phyloP scores from a whole-genome alignment of 2,888 invertebrate genomes.

The Drosophila acutilabella region DNA sequence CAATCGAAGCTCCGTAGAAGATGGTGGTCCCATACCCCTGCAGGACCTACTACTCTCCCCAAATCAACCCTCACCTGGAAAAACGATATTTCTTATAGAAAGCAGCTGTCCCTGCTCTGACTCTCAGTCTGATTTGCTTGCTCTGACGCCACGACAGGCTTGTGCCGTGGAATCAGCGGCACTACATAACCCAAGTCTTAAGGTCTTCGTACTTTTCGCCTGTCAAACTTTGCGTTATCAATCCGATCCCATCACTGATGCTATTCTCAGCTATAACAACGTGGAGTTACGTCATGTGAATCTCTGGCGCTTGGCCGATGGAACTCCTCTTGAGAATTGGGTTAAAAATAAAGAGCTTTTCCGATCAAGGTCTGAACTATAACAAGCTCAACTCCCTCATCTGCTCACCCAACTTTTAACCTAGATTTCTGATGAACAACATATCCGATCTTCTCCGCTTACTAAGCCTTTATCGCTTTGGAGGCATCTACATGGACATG shows the following conservation, averaged over 20 bases:
- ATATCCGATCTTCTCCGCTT: slow-evolving; percentile 11
- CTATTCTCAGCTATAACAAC: slow-evolving; percentile 8
- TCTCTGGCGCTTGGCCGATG: slow-evolving; percentile 6
- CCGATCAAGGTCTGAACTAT: neutral
- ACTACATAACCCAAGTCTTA: slow-evolving; percentile 13
- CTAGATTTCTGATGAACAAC: slow-evolving; percentile 2
- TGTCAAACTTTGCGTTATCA: neutral
- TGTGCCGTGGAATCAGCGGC: slow-evolving; percentile 21
- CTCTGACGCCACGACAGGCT: slow-evolving; percentile 9
- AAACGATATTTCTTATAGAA: neutral
- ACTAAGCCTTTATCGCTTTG: slow-evolving; percentile 11
- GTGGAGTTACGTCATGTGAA: slow-evolving; percentile 13
- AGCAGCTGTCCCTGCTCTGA: neutral
- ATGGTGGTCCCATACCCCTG: neutral
- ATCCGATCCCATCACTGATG: slow-evolving; percentile 2
- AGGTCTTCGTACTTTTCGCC: slow-evolving; percentile 12
- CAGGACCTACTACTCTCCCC: neutral
- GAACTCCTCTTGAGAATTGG: slow-evolving; percentile 16
- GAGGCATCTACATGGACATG: slow-evolving; percentile 23
- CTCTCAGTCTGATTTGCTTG: neutral
- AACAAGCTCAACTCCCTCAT: neutral
- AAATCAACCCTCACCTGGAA: neutral
- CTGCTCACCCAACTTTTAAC: neutral
- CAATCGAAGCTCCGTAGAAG: neutral
- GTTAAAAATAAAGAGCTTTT: neutral